Conservation (phyloP, 2,888 invertebrate genomes). For the Drosophila quinaria region DNA sequence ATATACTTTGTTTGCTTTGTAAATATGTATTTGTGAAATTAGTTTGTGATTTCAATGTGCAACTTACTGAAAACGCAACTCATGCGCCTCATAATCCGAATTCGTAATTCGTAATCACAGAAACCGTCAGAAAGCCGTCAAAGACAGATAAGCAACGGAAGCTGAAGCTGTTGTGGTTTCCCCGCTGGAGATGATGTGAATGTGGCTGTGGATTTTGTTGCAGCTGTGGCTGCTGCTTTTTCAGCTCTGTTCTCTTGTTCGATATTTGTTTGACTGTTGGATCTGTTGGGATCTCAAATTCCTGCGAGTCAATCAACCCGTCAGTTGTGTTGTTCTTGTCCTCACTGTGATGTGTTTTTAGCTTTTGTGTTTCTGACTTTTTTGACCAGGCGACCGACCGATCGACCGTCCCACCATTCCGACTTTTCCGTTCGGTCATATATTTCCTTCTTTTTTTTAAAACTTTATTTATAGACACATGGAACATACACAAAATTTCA, state of each 20-base stretch:
- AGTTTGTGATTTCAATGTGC: conserved; percentile 43
- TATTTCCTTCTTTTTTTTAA: conserved; percentile 29
- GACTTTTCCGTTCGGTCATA: conserved; percentile 37
- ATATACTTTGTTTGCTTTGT: conserved; percentile 37
- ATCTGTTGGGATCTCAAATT: conserved; percentile 58
- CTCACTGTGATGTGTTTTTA: conserved; percentile 29
- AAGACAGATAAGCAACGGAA: conserved; percentile 70
- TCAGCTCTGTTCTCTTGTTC: conserved; percentile 12
- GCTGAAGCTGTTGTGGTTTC: conserved; percentile 64
- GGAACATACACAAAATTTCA: conserved; percentile 55
- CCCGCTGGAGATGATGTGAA: conserved; percentile 11
- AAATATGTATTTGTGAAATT: conserved; percentile 31
- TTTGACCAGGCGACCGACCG: conserved; percentile 40
- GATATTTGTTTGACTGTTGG: conserved; percentile 1
- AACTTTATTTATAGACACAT: conserved; percentile 57
- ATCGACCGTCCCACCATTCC: conserved; percentile 28
- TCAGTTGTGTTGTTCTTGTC: conserved; percentile 56
- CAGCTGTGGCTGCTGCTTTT: conserved; percentile 24
- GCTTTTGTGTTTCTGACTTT: conserved; percentile 39
- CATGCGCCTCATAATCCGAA: conserved; percentile 29
- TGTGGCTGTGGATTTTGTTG: conserved; percentile 16
- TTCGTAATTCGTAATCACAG: background rate
- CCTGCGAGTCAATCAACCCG: conserved; percentile 77
- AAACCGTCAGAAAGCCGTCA: conserved; percentile 31
- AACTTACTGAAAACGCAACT: conserved; percentile 65